Evolutionary conservation across 1,140 invertebrate species (phyloP), one percentile per base, ranked within the genome.

Genomic region (Theocolax elegans): DNA sequence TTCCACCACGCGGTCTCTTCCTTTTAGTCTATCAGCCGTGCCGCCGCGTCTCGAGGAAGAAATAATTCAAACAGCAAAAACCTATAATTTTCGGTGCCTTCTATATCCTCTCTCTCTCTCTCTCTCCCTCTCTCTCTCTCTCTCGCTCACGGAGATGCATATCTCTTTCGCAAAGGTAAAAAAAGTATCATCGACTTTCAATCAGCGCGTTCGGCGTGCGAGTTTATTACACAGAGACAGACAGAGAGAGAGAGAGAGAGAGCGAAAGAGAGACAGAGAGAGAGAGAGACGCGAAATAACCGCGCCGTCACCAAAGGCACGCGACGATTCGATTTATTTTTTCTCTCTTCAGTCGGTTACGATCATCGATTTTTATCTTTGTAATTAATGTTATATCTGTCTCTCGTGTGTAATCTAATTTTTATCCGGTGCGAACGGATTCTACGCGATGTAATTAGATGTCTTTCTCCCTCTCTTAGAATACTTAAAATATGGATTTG

Each of bases 41-140:
- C 31, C 15, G 49, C 48, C 40, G 13, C 25, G 42, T 58, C 29
- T 71, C 31, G 40, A 75, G 67, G 62, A 76, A 72, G 75, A 76
- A 76, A 78, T 76, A 75, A 78, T 75, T 78, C 75, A 75, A 74
- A 78, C 74, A 25, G 62, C 72, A 60, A 76, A 78, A 76, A 76
- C 75, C 75, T 75, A 76, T 78, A 78, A 78, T 78, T 78, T 78
- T 76, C 70, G 63, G 60, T 64, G 42, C 21, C 46, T 23, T 13
- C 17, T 40, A 25, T 56, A 51, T 27, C 40, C 40, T 69, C 48
- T 48, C 44, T 1, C 6, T 44, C 19, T 42, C 29, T 19, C 56
- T 59, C 35, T 15, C 38, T 35, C 17, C 21, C 35, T 59, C 21
- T 42, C n/a, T n/a, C n/a, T n/a, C n/a, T n/a, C n/a, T n/a, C n/a